A percentile compares a stretch with the other conserved stretches of the same genome.
phyloP scores from a whole-genome alignment of 2,113 vertebrate species.

The Psittacula cyanocephala region DNA sequence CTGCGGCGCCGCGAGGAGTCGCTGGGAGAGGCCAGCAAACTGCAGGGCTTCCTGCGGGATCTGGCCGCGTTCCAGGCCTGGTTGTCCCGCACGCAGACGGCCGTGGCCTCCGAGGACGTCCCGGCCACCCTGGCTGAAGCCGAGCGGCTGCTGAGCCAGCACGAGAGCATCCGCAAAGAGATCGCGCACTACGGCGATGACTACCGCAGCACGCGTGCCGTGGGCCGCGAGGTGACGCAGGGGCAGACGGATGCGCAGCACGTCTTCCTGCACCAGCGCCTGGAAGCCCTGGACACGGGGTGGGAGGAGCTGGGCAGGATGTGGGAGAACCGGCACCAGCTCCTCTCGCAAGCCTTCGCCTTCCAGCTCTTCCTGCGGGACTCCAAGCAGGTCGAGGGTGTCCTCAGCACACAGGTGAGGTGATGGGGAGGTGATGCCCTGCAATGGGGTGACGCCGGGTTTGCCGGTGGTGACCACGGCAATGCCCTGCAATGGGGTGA shows the following conservation, averaged over 20 bases:
- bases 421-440: background rate
- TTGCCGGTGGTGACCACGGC: background rate
- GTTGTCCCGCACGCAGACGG: slow-evolving; percentile 89
- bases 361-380: slow-evolving; percentile 92
- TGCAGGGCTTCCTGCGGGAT: slow-evolving; percentile 91
- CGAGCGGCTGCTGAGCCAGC: slow-evolving; percentile 85
- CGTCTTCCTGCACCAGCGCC: slow-evolving; percentile 88
- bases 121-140: slow-evolving; percentile 88
- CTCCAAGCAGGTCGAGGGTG: slow-evolving; percentile 89
- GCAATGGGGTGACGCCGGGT: too few species aligned
- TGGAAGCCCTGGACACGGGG: slow-evolving; percentile 89
- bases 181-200: slow-evolving; percentile 89
- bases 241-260: slow-evolving; percentile 89
- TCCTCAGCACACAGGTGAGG: slow-evolving; percentile 91
- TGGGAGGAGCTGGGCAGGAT: slow-evolving; percentile 91
- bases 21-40: slow-evolving; percentile 87
- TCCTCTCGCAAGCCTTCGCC: slow-evolving; percentile 87
- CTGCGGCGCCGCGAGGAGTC: slow-evolving; percentile 89
- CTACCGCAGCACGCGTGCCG: slow-evolving; percentile 83
- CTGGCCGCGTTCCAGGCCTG: slow-evolving; percentile 92
- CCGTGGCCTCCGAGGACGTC: slow-evolving; percentile 89
- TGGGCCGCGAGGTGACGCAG: slow-evolving; percentile 87
- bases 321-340: slow-evolving; percentile 92
- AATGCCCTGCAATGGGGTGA: too few species aligned
- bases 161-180: slow-evolving; percentile 90